Evolutionary conservation across 2,113 vertebrate genomes (phyloP), one percentile per base, ranked within the genome.

Genomic region (Lampris incognitus): DNA sequence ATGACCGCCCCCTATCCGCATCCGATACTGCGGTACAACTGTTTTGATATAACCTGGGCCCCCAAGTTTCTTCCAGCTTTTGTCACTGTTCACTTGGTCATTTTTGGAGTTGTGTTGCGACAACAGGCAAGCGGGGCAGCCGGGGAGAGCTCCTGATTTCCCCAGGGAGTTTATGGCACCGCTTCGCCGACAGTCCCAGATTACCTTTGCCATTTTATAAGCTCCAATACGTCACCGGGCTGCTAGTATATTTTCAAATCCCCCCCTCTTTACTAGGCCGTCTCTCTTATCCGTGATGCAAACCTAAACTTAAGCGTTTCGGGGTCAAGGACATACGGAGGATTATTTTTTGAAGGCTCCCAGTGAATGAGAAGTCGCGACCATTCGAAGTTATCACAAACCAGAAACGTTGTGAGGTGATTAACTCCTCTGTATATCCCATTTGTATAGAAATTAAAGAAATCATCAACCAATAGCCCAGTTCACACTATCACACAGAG

Each of bases 141-240:
- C 81, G 83, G 74, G 24, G 82, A 92, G 88, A 75, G 76, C 73
- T 41, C 42, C 71, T 92, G 91, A 94, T 94, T 94, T 94, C 93
- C 93, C 90, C 2, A 0, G 84, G 69, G 92, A 87, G 64, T 24
- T 24, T 64, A 51, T 39, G 48, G 68, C 66, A 80, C 81, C 57
- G 78, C 86, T 79, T 60, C 77, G 84, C 82, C 89, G 85, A 91
- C 82, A 82, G 87, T 92, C 69, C 78, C 74, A 84, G 85, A 88
- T 91, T 85, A 89, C 86, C 80, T 85, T 80, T 79, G 82, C 88
- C 83, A 73, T 75, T 79, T 77, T 74, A 74, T 81, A 74, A 41
- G 78, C 78, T 24, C 82, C 83, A 66, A 72, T 42, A 80, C 73
- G 87, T 77, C 88, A 78, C 74, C 55, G 54, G 71, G 57, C 73